Evolutionary conservation across 2,888 invertebrate genomes (phyloP), one percentile per base, ranked within the genome.

Genomic region (Rhogogaster chlorosoma): DNA sequence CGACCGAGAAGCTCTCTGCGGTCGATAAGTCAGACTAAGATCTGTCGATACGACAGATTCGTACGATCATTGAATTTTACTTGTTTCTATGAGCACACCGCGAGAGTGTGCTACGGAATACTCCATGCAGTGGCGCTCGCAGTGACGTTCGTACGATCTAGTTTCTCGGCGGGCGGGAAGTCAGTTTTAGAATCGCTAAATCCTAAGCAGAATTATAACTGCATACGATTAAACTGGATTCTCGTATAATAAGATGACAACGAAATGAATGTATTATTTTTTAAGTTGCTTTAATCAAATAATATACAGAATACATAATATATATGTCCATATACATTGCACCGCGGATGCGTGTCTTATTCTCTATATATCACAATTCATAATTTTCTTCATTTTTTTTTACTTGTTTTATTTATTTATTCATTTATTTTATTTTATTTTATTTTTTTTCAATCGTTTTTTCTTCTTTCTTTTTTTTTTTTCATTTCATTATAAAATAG

Each of bases 291-390:
- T 91, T 90, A 91, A 90, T 91, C 88, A 90, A 91, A 91, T 88
- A 88, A 89, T 90, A 89, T 90, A 89, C 89, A 91, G 91, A 91
- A 91, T 90, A 90, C 91, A 89, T 64, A 77, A 78, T 71, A 71
- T 67, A 67, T 38, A 38, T 71, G 7, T 12, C 32, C n/a, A 71
- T 71, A 71, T 71, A 36, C 38, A 71, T 86, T 84, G 84, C 84
- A 86, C 84, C 86, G 84, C 85, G 89, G 89, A 87, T 82, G 87
- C 89, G 89, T 90, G 90, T 89, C 90, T 90, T 90, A 90, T 89
- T 89, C 89, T 89, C 90, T 91, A 90, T 71, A 38, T 71, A 38
- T 38, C 67, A 67, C 67, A 67, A 71, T 71, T 38, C 38, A 71
- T 71, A 71, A 38, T n/a, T 26, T 70, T 57, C 57, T 57, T 57